Base-by-base conservation (phyloP, 2,797 vertebrate species). In the Crypturellus tataupa region DNA sequence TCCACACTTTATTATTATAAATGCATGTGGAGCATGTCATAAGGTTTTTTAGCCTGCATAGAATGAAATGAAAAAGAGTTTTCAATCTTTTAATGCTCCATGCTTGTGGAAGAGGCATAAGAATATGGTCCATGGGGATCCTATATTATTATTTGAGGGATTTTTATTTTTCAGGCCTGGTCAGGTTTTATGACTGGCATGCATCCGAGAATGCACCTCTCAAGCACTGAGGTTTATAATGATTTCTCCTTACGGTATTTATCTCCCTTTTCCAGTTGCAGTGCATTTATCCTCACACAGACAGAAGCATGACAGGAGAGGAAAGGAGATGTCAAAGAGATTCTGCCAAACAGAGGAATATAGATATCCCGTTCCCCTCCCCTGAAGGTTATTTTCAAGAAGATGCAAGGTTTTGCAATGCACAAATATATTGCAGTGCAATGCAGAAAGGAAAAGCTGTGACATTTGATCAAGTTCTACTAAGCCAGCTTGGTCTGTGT, bases 221-320 rank as follows among this genome's bases (percentile, higher is more conserved):
- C 76, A 67, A 84, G 89, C 78, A 64, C 12, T 37, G 40, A 87
- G 81, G 55, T 97, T 97, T 96, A 95, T 95, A 96, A 96, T 91
- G 87, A 95, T 93, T 97, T 96, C 89, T 96, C 93, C 90, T 95
- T 85, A 81, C 0, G 9, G 67, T 95, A 93, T 96, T 97, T 97
- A 97, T 97, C 97, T 97, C 95, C 35, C 90, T 96, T 95, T 96
- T 92, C 91, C 95, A 96, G 96, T 96, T 95, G 95, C 94, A 87
- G 76, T 65, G 53, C 87, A 76, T 96, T 97, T 97, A 97, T 97
- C 87, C 94, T 93, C 75, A 25, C 16, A 4, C 85, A 89, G 87
- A 94, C 85, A 80, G 89, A 93, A 90, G 90, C 93, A 95, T 90
- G 95, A 96, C 93, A 96, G 92, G 69, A 95, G 87, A 93, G 63